Evolutionary conservation across 2,888 invertebrate species (phyloP).

Genomic region (Flexamia atlantica): DNA sequence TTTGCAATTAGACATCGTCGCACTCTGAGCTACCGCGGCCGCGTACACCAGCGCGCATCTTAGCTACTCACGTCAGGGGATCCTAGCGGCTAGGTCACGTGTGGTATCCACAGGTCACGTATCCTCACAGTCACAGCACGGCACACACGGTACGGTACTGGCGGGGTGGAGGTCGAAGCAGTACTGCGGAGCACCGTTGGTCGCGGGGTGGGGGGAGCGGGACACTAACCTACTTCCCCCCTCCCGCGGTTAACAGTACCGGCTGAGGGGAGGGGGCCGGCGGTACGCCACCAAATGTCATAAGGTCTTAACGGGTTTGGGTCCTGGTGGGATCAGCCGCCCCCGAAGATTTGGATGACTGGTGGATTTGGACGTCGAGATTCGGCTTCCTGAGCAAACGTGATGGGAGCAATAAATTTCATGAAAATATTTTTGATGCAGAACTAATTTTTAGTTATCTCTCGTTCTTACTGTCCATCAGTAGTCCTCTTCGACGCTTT

Average conservation of each 20-base stretch:
- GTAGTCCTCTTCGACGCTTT: no score
- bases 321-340: conserved; percentile 25
- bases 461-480: no score
- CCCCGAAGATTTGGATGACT: conserved; percentile 23
- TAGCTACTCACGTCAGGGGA: conserved; percentile 12
- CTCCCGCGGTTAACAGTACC: conserved; percentile 48
- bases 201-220: conserved; percentile 33
- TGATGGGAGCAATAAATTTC: no score
- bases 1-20: conserved; percentile 35
- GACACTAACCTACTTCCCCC: conserved; percentile 60
- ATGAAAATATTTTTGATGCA: no score
- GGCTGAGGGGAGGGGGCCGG: background rate
- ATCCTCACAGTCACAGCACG: conserved; percentile 11
- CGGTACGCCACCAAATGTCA: conserved; percentile 52
- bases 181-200: conserved; percentile 47
- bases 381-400: no score
- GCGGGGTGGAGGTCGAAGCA: conserved; percentile 10
- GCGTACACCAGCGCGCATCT: conserved; percentile 7
- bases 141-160: background rate
- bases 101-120: background rate
- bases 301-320: conserved; percentile 59
- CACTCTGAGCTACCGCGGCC: background rate
- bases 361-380: background rate
- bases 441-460: no score
- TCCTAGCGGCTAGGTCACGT: background rate